phyloP scores from a whole-genome alignment of 2,113 vertebrate genomes.

The Podarcis muralis region DNA sequence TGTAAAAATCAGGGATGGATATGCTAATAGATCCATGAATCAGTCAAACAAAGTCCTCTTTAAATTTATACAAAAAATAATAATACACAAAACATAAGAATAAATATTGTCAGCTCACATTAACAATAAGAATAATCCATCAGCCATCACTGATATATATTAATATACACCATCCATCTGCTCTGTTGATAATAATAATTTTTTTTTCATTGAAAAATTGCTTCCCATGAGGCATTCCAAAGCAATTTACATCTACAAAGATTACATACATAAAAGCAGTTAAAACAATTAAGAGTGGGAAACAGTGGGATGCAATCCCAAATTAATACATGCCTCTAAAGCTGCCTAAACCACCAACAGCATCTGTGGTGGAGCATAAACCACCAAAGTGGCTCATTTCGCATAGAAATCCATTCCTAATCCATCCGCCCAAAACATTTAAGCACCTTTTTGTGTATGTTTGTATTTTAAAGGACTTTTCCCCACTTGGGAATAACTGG shows the following conservation, averaged over 20 bases:
- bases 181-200: no score
- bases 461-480: slow-evolving; percentile 1
- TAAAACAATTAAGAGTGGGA: background rate
- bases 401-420: background rate
- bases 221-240: no score
- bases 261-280: no score
- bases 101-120: no score
- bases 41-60: background rate
- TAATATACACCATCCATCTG: no score
- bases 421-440: slow-evolving; percentile 20
- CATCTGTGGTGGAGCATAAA: background rate
- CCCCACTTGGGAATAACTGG: slow-evolving; percentile 37
- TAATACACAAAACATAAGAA: no score
- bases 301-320: background rate
- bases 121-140: no score
- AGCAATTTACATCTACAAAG: no score
- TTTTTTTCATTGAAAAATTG: no score
- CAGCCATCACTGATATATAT: no score
- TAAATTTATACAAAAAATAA: no score
- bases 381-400: background rate
- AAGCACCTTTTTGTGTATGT: background rate
- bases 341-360: background rate
- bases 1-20: background rate
- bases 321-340: background rate
- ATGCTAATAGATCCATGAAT: background rate